Percentiles rank a stretch among this genome's conserved stretches.
Evolutionary conservation across 1,140 invertebrate genomes (phyloP).

Genomic region (Bombus confusus): DNA sequence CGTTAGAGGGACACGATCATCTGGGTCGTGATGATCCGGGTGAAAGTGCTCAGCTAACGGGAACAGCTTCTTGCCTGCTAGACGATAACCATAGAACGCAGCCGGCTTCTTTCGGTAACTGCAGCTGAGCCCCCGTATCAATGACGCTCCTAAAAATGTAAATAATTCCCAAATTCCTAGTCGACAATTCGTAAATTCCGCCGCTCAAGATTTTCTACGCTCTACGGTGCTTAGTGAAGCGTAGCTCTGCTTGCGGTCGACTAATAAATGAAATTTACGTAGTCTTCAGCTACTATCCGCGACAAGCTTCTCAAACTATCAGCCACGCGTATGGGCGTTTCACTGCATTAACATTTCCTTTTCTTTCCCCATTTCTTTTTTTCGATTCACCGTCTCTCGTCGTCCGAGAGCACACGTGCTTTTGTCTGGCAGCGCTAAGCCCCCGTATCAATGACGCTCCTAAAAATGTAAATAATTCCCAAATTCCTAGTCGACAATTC

Average conservation of each 20-base stretch:
- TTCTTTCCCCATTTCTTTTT: no score
- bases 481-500: no score
- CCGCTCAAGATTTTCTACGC: no score
- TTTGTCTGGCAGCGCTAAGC: no score
- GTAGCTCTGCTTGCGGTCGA: no score
- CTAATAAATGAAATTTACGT: no score
- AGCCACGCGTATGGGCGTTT: no score
- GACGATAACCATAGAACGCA: slow-evolving; percentile 52
- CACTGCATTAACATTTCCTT: no score
- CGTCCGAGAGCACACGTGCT: background rate
- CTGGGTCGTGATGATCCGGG: slow-evolving; percentile 70
- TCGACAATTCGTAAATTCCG: background rate
- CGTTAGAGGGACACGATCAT: slow-evolving; percentile 68
- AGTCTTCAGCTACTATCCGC: no score
- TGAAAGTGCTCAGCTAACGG: slow-evolving; percentile 68
- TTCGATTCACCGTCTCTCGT: background rate
- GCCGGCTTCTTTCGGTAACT: background rate
- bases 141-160: background rate
- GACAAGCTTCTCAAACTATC: no score
- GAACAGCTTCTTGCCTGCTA: slow-evolving; percentile 58
- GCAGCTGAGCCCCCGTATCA: background rate
- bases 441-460: background rate
- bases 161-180: no score
- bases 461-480: background rate
- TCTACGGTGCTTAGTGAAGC: no score